A percentile compares a stretch with the other conserved stretches of the same genome.
These are phyloP conservation scores for Lymantria monacha DNA, from an alignment of 2,888 invertebrate species.

Conservation along the genomic window DNA sequence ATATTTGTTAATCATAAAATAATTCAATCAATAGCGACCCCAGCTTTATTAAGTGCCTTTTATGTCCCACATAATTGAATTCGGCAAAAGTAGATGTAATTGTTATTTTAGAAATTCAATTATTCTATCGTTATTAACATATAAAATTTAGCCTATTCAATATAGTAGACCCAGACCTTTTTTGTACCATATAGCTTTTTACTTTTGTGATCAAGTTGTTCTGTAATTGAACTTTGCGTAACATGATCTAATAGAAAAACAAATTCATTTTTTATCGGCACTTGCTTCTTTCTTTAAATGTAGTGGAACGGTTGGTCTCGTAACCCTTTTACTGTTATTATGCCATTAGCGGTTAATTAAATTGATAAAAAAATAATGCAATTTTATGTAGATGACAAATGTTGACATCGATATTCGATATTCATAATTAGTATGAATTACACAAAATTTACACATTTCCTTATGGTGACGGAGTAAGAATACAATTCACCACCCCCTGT, in stretches of 20 bases:
- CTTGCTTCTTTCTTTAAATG: slow-evolving; percentile 35
- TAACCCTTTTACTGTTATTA: slow-evolving; percentile 27
- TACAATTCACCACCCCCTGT: no score
- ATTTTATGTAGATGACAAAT: slow-evolving; percentile 11
- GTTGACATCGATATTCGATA: neutral
- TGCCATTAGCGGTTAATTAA: neutral
- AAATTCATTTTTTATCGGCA: slow-evolving; percentile 33
- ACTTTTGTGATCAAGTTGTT: slow-evolving; percentile 62
- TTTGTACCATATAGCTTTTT: slow-evolving; percentile 41
- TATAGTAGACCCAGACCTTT: slow-evolving; percentile 10
- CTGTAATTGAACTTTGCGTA: slow-evolving; percentile 61
- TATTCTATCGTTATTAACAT: neutral
- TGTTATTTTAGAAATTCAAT: slow-evolving; percentile 1
- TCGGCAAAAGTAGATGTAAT: neutral
- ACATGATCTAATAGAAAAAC: slow-evolving; percentile 56
- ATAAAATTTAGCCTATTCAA: no score
- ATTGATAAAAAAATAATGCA: slow-evolving; percentile 24
- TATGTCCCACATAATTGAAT: neutral
- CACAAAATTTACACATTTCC: no score
- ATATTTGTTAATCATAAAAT: neutral
- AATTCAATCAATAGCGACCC: neutral
- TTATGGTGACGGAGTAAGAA: no score
- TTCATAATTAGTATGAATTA: no score
- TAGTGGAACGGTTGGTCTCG: slow-evolving; percentile 33
- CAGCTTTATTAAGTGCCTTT: neutral